Percentiles rank a stretch among this genome's conserved stretches.
Conservation (phyloP, 2,797 vertebrate genomes). For the Acomys russatus region DNA sequence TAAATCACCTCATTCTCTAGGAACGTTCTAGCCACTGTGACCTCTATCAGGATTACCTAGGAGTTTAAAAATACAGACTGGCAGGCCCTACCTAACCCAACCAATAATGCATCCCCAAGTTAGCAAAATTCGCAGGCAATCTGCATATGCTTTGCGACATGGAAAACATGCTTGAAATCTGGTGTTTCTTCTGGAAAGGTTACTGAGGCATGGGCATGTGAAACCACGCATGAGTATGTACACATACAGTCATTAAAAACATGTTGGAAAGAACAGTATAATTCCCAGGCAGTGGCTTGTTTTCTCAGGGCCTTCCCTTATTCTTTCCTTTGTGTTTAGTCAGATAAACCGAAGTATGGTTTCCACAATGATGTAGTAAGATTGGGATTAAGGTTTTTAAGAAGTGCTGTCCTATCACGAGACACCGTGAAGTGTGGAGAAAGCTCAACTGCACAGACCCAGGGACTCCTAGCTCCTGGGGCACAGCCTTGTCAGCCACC, state of each 20-base stretch:
- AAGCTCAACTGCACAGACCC: background rate
- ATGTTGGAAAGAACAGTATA: background rate
- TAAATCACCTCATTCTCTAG: background rate
- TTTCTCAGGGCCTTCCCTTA: background rate
- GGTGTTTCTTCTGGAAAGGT: background rate
- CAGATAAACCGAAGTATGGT: background rate
- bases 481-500: background rate
- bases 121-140: background rate
- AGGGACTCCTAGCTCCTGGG: background rate
- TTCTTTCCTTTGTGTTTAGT: background rate
- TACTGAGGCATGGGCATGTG: background rate
- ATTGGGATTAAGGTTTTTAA: background rate
- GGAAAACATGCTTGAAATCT: background rate
- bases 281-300: background rate
- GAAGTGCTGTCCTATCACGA: background rate
- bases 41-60: background rate
- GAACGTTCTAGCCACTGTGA: background rate
- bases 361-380: background rate
- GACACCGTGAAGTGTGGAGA: background rate
- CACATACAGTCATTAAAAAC: background rate
- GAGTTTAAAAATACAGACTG: background rate
- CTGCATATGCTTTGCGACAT: background rate
- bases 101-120: background rate
- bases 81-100: background rate
- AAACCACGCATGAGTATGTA: background rate